These are phyloP conservation scores for Cephus pulcher DNA, from an alignment of 2,888 invertebrate species.

Conservation along the genomic window DNA sequence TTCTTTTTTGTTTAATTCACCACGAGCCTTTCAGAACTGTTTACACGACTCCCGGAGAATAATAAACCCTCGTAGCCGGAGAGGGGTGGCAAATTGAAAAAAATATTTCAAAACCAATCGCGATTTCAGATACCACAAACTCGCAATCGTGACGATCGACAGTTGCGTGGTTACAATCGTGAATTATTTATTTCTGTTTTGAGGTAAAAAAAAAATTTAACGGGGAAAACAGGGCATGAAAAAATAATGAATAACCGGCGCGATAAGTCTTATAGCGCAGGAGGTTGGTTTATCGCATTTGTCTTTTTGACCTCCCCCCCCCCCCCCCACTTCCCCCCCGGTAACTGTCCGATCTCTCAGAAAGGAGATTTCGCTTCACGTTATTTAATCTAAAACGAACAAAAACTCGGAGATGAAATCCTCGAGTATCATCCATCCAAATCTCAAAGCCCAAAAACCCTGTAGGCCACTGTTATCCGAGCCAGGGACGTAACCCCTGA, in stretches of 20 bases:
- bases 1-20: not conserved
- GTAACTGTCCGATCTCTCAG: not conserved
- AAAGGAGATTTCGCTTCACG: not conserved
- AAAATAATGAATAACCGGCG: conserved; percentile 9
- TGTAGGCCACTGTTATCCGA: not conserved
- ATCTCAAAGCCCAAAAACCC: not conserved
- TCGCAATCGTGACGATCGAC: not conserved
- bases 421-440: not conserved
- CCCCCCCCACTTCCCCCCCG: too few species aligned
- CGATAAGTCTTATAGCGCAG: not conserved
- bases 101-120: not conserved
- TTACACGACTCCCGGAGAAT: not conserved
- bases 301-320: not conserved
- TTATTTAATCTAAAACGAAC: conserved; percentile 1
- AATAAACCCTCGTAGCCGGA: not conserved
- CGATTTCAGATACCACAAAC: not conserved
- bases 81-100: not conserved
- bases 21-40: not conserved
- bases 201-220: too few species aligned
- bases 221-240: conserved; percentile 7
- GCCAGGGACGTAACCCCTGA: not conserved
- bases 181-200: too few species aligned
- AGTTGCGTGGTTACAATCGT: not conserved
- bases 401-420: conserved; percentile 8
- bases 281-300: conserved; percentile 1